Base-by-base conservation (phyloP, 2,888 invertebrate species). In the Thelaira solivaga region DNA sequence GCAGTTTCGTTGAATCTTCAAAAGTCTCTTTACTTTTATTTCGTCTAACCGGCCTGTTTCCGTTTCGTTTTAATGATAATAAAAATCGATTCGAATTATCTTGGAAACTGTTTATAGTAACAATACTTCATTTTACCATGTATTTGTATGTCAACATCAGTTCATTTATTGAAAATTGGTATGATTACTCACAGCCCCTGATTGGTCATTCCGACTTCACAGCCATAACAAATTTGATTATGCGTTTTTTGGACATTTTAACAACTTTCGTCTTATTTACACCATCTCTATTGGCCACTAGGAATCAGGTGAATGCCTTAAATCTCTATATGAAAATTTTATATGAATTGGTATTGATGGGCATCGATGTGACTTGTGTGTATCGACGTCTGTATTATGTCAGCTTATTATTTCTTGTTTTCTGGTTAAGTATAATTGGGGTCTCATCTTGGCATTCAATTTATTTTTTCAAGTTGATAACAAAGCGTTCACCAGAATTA, bases 131-230 rank as follows among this genome's bases (percentile, higher is more conserved):
- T 43, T 13, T 83, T 3, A 1, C 45, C 0, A 20, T 80, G 20
- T 84, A 80, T 62, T 43, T 65, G n/a, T 83, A 82, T 64, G 82
- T 84, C 3, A 85, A 84, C 41, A 11, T 74, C 0, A 78, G 61
- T 1, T 31, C 83, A 6, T 16, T 84, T 5, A 10, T 76, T n/a
- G 65, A 59, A 1, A 81, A 83, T 31, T 80, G 82, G 74, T 31
- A 39, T 0, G 45, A 69, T 7, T 84, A 81, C 64, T 80, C 80
- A 0, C 82, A 83, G 3, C 84, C 84, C 0, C 74, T 83, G 20
- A 72, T 82, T 16, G 81, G 81, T 1, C 55, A 82, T 18, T 83
- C 80, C 0, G 13, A 55, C 0, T 16, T 84, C 43, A 68, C 80
- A 0, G 41, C 80, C 0, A 61, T 78, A 1, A 82, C 81, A 4